Evolutionary conservation across 2,113 vertebrate genomes (phyloP).

Genomic region (Dromas ardeola): DNA sequence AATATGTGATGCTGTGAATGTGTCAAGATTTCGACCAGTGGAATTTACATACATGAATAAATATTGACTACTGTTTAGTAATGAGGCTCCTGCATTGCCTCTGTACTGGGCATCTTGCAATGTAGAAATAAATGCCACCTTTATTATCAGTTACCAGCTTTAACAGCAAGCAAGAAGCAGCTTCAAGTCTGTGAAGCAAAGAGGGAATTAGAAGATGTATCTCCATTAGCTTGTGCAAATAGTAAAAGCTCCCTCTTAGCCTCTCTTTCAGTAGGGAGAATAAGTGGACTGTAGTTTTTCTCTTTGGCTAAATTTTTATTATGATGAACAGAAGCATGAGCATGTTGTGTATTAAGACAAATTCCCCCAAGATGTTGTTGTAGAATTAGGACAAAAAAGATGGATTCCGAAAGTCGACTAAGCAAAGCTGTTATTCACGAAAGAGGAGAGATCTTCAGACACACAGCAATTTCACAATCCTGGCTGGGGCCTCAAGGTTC

Average conservation of each 20-base stretch:
- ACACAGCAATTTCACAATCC: conserved; percentile 6
- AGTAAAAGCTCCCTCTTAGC: conserved; percentile 3
- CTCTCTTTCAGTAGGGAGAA: background rate
- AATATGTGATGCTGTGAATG: conserved; percentile 60
- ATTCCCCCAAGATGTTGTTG: conserved; percentile 32
- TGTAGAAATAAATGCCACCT: conserved; percentile 52
- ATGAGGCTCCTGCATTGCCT: conserved; percentile 1
- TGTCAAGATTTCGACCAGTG: conserved; percentile 58
- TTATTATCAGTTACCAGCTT: conserved; percentile 47
- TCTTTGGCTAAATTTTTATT: conserved; percentile 21
- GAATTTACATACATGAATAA: conserved; percentile 76
- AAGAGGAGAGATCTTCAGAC: conserved; percentile 15
- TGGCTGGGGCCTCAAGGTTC: background rate
- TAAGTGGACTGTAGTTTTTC: conserved; percentile 10
- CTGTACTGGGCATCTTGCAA: conserved; percentile 1
- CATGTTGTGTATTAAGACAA: conserved; percentile 23
- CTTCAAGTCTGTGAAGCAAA: background rate
- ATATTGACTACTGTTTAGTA: conserved; percentile 49
- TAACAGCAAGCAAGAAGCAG: conserved; percentile 19
- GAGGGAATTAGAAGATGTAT: conserved; percentile 5
- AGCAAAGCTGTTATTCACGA: background rate
- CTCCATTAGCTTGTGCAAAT: conserved; percentile 48
- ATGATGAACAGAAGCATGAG: background rate
- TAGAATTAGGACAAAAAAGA: conserved; percentile 3
- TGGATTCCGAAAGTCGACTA: conserved; percentile 3